Evolutionary conservation across 2,888 invertebrate species (phyloP).

Genomic region (Drosophila atripex): DNA sequence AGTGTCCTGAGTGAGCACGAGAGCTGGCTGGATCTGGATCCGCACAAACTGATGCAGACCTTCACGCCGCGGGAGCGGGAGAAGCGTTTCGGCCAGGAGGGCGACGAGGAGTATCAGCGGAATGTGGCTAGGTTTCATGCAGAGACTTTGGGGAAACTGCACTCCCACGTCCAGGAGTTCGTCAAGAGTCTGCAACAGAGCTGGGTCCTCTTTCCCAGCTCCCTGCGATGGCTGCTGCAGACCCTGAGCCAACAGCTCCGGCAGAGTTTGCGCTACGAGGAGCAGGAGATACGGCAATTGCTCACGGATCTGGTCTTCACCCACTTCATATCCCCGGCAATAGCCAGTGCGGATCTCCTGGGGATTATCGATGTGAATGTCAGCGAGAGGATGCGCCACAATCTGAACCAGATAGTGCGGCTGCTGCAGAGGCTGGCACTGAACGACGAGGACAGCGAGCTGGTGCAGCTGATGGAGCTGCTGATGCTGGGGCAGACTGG

Average conservation of each 20-base stretch:
- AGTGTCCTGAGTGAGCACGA: constrained; percentile 95
- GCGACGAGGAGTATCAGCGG: constrained; percentile 90
- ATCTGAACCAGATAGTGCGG: constrained; percentile 95
- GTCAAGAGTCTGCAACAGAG: constrained; percentile 92
- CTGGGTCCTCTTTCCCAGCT: constrained; percentile 95
- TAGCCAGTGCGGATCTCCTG: constrained; percentile 97
- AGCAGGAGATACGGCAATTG: constrained; percentile 86
- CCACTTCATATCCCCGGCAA: constrained; percentile 97
- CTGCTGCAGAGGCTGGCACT: constrained; percentile 96
- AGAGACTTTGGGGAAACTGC: constrained; percentile 91
- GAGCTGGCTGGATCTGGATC: constrained; percentile 95
- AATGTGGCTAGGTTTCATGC: constrained; percentile 91
- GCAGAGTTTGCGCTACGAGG: constrained; percentile 84
- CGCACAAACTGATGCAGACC: constrained; percentile 88
- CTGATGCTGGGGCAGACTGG: constrained; percentile 85
- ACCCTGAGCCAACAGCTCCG: constrained; percentile 90
- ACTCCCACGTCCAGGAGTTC: constrained; percentile 91
- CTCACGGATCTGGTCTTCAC: constrained; percentile 97
- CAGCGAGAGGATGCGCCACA: constrained; percentile 95
- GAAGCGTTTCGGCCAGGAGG: constrained; percentile 89
- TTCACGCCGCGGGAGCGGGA: constrained; percentile 76
- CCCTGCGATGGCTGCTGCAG: constrained; percentile 94
- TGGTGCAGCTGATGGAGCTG: constrained; percentile 91
- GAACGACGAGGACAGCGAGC: constrained; percentile 90
- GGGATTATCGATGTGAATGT: constrained; percentile 97